Base-by-base conservation (phyloP, 2,797 vertebrate genomes). In the Sebastes elongatus region DNA sequence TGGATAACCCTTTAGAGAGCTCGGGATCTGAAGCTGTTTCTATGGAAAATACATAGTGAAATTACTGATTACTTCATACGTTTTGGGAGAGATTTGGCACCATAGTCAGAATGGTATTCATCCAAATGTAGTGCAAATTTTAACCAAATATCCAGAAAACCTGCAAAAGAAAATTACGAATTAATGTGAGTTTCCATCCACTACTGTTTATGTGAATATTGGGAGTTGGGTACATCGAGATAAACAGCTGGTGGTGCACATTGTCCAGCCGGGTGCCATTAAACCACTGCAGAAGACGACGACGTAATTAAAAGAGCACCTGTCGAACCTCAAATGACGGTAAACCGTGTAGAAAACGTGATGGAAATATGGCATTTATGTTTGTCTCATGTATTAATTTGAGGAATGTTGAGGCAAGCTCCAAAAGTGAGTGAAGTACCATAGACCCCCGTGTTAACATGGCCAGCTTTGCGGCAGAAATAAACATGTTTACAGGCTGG, bases 1-100 rank as follows among this genome's bases (percentile, higher is more conserved):
- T 78, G 57, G 70, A 65, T 80, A 77, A 68, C 16, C 25, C 22
- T 71, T 71, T 25, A 38, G 18, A 61, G n/a, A 52, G 70, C 53
- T 11, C 23, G 4, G 55, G 22, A 53, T 57, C 66, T 66, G 6
- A 64, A 55, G 27, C 60, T 6, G 33, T 71, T 77, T 71, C 53
- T 57, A 20, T 61, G 53, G 42, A 75, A 64, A 53, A 66, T 42
- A 20, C 65, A 66, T 14, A 46, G 49, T 27, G 23, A 62, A 86
- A 66, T 64, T n/a, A 61, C 7, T 65, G 23, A 79, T 65, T 55
- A 53, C 30, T 7, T 71, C 27, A 62, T 18, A 57, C 2, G 2
- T 65, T 78, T n/a, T 22, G 16, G 23, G 22, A 73, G n/a, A 18
- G 38, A 64, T 76, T 61, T 71, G n/a, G 52, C 65, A 28, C 2